Percentiles rank a stretch among this genome's conserved stretches.
Evolutionary conservation across 2,797 vertebrate species (phyloP).

Genomic region (Phoebastria nigripes): DNA sequence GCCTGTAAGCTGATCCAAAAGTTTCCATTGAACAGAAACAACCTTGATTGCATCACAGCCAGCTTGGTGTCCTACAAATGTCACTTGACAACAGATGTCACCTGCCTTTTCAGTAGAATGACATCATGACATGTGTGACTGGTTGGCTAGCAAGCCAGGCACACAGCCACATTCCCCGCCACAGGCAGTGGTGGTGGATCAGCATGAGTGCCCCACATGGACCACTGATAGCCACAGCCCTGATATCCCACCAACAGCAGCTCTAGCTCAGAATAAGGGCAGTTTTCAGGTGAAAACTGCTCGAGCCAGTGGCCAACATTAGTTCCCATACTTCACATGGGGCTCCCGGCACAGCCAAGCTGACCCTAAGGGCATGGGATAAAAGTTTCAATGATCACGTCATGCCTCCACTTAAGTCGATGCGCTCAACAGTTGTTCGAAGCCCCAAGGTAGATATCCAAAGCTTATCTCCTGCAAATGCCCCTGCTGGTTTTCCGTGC

Average conservation of each 20-base stretch:
- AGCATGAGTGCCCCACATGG: background rate
- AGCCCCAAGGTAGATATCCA: background rate
- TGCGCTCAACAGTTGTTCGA: background rate
- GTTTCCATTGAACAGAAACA: constrained; percentile 75
- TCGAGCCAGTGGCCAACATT: background rate
- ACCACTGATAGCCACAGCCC: background rate
- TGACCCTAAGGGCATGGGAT: background rate
- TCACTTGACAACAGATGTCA: constrained; percentile 67
- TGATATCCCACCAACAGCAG: background rate
- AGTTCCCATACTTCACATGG: background rate
- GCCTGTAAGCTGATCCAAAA: constrained; percentile 69
- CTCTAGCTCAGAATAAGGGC: background rate
- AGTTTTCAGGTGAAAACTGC: background rate
- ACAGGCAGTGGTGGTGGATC: background rate
- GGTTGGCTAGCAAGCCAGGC: background rate
- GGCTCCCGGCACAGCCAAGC: background rate
- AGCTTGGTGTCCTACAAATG: constrained; percentile 48
- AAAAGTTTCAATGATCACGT: background rate
- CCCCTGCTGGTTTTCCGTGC: background rate
- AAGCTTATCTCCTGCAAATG: background rate
- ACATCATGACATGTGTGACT: constrained; percentile 66
- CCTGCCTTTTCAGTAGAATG: constrained; percentile 65
- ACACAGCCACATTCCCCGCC: background rate
- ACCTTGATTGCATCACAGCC: constrained; percentile 73
- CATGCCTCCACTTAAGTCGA: accelerated